Conservation (phyloP, 2,113 vertebrate species). For the Stercorarius parasiticus region DNA sequence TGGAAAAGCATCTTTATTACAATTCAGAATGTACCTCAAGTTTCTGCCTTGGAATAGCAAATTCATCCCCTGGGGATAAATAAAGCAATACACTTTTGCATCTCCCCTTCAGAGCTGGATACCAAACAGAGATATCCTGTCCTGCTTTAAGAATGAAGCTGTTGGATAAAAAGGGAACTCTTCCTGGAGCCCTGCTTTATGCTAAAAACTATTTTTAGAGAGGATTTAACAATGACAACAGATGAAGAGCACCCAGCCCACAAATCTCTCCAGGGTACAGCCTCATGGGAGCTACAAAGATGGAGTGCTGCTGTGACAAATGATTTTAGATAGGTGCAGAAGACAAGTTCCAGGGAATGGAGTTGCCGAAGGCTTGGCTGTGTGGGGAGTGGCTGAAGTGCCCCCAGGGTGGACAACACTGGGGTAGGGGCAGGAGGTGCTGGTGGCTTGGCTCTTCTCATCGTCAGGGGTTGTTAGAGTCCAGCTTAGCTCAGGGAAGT, state of each 20-base stretch:
- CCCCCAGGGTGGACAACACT: background rate
- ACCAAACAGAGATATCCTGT: background rate
- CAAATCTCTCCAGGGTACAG: background rate
- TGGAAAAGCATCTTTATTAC: background rate
- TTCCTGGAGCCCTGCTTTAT: background rate
- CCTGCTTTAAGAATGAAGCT: background rate
- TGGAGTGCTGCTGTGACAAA: background rate
- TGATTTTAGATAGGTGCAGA: background rate
- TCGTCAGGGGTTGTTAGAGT: background rate
- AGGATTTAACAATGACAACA: background rate
- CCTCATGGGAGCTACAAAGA: fast-evolving
- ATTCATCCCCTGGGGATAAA: background rate
- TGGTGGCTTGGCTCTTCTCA: background rate
- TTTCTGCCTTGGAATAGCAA: background rate
- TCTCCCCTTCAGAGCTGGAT: background rate
- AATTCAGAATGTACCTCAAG: background rate
- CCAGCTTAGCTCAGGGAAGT: background rate
- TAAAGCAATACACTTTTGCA: background rate
- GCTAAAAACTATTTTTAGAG: background rate
- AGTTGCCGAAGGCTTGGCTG: background rate
- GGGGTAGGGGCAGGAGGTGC: background rate
- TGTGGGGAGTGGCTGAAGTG: background rate
- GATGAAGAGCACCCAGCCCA: background rate
- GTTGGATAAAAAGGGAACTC: background rate
- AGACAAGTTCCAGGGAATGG: background rate